Percentiles rank a stretch among this genome's conserved stretches.
These are phyloP conservation scores for Glossophaga mutica DNA, from an alignment of 2,797 vertebrate genomes.

Conservation along the genomic window DNA sequence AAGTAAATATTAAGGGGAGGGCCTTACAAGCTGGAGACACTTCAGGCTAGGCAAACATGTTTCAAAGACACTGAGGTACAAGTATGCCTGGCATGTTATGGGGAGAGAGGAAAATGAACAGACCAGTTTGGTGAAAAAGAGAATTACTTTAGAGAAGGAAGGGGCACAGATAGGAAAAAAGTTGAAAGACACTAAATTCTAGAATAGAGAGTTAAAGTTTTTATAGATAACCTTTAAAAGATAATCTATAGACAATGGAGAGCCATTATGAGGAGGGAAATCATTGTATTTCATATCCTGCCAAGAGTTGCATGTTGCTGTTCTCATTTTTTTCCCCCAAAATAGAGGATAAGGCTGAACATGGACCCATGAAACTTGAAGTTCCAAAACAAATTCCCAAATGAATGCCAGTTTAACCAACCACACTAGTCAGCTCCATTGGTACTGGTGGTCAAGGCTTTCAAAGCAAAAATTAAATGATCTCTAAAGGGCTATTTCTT, in stretches of 20 bases:
- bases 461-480: slow-evolving; percentile 58
- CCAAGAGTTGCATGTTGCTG: background rate
- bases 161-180: background rate
- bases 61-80: background rate
- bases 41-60: background rate
- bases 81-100: background rate
- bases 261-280: background rate
- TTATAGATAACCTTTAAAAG: slow-evolving; percentile 16
- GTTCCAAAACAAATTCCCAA: background rate
- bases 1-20: slow-evolving; percentile 23
- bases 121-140: background rate
- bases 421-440: background rate
- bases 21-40: background rate
- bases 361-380: background rate
- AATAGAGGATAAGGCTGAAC: slow-evolving; percentile 14
- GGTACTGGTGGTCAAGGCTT: slow-evolving; percentile 31
- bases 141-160: slow-evolving; percentile 8
- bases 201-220: background rate
- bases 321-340: background rate
- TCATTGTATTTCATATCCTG: background rate
- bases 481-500: slow-evolving; percentile 44
- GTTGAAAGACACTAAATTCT: background rate
- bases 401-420: slow-evolving; percentile 29
- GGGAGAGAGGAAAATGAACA: background rate
- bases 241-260: background rate